These are phyloP conservation scores for Lycia hirtaria DNA, from an alignment of 2,888 invertebrate genomes.

Conservation along the genomic window DNA sequence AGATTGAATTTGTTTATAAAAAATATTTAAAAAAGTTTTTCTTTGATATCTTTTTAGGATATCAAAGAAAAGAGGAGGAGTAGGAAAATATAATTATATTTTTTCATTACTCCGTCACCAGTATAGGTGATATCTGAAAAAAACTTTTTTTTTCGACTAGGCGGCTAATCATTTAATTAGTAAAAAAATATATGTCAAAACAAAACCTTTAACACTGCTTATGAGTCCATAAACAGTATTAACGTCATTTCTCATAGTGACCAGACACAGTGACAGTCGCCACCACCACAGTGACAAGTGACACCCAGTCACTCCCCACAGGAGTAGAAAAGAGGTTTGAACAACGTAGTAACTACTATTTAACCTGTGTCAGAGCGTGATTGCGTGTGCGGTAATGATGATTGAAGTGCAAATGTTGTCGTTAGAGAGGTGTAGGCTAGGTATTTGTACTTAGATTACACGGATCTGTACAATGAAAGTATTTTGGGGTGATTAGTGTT, in stretches of 20 bases:
- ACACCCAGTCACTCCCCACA: not conserved
- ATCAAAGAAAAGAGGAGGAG: no score
- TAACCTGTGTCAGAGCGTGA: not conserved
- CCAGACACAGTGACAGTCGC: not conserved
- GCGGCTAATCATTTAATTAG: no score
- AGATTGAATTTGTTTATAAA: no score
- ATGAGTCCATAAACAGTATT: not conserved
- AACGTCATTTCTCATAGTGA: not conserved
- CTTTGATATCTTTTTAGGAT: no score
- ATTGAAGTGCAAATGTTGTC: conserved; percentile 10
- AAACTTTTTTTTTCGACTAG: no score
- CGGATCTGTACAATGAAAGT: no score
- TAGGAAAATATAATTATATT: no score
- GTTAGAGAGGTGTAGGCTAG: not conserved
- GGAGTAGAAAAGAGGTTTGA: not conserved
- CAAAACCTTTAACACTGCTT: not conserved
- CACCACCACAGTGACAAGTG: not conserved
- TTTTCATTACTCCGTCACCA: no score
- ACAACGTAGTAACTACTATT: not conserved
- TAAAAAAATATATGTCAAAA: no score
- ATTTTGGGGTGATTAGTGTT: not conserved
- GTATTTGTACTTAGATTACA: not conserved
- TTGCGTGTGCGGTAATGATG: conserved; percentile 6
- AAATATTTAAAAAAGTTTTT: no score
- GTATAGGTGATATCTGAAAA: no score